Conservation (phyloP, 2,797 vertebrate genomes). For the Austrolebias charrua region DNA sequence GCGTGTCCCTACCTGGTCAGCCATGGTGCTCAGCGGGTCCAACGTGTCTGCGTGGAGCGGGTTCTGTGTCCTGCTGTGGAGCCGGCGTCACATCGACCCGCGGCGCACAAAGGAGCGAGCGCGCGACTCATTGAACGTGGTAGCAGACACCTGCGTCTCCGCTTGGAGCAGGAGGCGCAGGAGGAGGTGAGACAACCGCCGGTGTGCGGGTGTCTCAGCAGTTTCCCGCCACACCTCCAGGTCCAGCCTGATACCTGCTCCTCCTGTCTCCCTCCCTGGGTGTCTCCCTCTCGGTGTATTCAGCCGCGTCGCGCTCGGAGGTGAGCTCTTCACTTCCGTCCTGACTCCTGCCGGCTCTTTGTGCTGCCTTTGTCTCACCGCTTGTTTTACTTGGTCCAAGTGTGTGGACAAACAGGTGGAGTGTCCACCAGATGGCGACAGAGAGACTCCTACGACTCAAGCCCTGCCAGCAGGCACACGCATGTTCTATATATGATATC, state of each 20-base stretch:
- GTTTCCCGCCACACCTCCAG: conserved; percentile 38
- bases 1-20: conserved; percentile 77
- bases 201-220: conserved; percentile 10
- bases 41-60: conserved; percentile 48
- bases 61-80: conserved; percentile 61
- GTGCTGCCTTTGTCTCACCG: conserved; percentile 9
- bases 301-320: conserved; percentile 42
- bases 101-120: conserved; percentile 55
- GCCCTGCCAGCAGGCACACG: too few relatives aligned
- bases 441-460: conserved; percentile 3
- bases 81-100: conserved; percentile 40
- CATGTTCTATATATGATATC: too few relatives aligned
- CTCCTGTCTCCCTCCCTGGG: conserved; percentile 30
- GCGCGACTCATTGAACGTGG: conserved; percentile 34
- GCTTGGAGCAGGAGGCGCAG: conserved; percentile 15
- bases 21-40: conserved; percentile 68
- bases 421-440: conserved; percentile 57
- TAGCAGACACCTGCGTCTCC: conserved; percentile 61
- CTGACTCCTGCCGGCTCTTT: background rate
- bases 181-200: conserved; percentile 22
- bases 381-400: background rate
- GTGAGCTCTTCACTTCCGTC: background rate
- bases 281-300: conserved; percentile 7
- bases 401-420: background rate
- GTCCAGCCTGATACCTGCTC: conserved; percentile 40